Evolutionary conservation across 2,888 invertebrate genomes (phyloP).

Genomic region (Mycalesis mineus): DNA sequence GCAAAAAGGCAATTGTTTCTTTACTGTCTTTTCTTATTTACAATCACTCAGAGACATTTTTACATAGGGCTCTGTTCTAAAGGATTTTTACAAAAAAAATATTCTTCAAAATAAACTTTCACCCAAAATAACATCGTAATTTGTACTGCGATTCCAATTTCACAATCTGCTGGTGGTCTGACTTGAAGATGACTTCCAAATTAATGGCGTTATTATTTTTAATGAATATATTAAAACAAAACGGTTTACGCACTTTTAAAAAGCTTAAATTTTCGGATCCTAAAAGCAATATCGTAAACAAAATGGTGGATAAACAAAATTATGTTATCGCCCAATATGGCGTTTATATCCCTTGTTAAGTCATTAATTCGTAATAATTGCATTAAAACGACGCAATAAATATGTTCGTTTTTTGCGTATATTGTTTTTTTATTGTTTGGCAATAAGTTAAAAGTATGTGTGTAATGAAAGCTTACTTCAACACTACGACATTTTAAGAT

Average conservation of each 20-base stretch:
- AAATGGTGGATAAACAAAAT: constrained; percentile 19
- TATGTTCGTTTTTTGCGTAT: constrained; percentile 1
- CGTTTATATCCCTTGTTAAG: constrained; percentile 17
- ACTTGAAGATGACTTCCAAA: constrained; percentile 23
- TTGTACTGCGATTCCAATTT: constrained; percentile 19
- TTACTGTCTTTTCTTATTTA: no score
- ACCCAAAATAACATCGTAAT: constrained; percentile 9
- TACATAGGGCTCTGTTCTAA: no score
- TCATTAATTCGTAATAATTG: constrained; percentile 20
- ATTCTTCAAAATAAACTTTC: constrained; percentile 10
- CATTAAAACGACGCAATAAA: constrained; percentile 9
- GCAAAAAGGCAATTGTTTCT: no score
- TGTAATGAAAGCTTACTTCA: neutral
- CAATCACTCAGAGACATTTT: no score
- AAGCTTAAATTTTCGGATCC: constrained; percentile 16
- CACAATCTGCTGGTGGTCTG: constrained; percentile 40
- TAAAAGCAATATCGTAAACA: constrained; percentile 15
- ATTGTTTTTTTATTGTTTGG: constrained; percentile 8
- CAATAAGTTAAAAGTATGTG: neutral
- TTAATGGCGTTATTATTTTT: constrained; percentile 26
- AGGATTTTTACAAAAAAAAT: neutral
- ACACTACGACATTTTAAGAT: no score
- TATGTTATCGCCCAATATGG: constrained; percentile 17
- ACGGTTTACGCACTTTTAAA: constrained; percentile 16
- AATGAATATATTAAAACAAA: constrained; percentile 27